phyloP scores from a whole-genome alignment of 2,797 vertebrate genomes.

The Loris lydekkerianus region DNA sequence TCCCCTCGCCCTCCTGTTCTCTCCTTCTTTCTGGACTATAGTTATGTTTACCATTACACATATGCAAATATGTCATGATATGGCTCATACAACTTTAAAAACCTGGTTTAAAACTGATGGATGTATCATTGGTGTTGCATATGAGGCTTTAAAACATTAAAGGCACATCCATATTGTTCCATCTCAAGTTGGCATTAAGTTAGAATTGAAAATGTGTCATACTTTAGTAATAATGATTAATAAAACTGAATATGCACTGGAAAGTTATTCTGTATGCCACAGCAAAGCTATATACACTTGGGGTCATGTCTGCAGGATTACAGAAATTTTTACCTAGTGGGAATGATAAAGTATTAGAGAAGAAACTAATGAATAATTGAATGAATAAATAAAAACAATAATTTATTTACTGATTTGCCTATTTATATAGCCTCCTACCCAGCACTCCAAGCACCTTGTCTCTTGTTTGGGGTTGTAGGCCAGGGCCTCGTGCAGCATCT shows the following conservation, averaged over 20 bases:
- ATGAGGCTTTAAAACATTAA: constrained; percentile 15
- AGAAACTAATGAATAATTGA: not conserved
- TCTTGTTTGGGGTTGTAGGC: not conserved
- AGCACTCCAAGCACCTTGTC: not conserved
- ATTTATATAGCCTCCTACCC: not conserved
- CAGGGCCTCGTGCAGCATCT: not conserved
- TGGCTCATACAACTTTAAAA: not conserved
- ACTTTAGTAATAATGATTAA: not conserved
- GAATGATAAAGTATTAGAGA: not conserved
- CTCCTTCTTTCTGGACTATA: too few species aligned
- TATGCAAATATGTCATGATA: not conserved
- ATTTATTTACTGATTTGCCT: not conserved
- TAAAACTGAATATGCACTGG: not conserved
- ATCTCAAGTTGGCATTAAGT: not conserved
- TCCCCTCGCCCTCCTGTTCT: too few species aligned
- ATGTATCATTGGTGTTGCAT: not conserved
- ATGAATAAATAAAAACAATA: not conserved
- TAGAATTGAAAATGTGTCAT: not conserved
- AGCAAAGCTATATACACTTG: not conserved
- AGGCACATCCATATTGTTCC: not conserved
- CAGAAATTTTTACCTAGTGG: not conserved
- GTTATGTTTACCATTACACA: not conserved
- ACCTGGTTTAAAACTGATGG: not conserved
- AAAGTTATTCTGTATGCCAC: not conserved
- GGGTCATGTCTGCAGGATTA: not conserved